A percentile compares a stretch with the other conserved stretches of the same genome.
Conservation (phyloP, 1,140 invertebrate genomes). For the Lerema accius region DNA sequence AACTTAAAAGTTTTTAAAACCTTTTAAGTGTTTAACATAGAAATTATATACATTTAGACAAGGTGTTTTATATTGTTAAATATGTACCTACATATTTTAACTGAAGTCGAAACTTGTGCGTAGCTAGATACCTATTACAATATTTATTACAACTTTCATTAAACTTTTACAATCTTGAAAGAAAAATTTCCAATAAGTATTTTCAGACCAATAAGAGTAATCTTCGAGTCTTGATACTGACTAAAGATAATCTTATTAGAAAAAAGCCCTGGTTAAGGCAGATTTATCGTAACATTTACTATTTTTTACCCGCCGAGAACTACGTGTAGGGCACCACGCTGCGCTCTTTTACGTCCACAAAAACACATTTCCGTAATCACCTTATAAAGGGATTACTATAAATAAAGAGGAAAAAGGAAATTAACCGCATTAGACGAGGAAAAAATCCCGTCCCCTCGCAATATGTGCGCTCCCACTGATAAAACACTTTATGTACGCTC, state of each 20-base stretch:
- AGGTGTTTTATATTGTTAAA: no score
- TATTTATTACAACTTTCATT: no score
- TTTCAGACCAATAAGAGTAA: background rate
- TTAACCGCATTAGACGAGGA: slow-evolving; percentile 79
- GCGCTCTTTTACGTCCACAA: slow-evolving; percentile 76
- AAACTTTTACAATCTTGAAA: no score
- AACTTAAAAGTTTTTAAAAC: no score
- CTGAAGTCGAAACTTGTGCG: no score
- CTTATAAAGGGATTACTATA: slow-evolving; percentile 83
- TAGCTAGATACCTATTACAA: no score
- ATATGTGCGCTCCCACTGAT: slow-evolving; percentile 79
- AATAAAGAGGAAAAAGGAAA: slow-evolving; percentile 80
- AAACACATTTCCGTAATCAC: slow-evolving; percentile 81
- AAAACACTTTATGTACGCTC: slow-evolving; percentile 74
- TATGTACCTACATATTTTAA: no score
- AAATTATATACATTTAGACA: no score
- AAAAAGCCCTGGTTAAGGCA: slow-evolving; percentile 18
- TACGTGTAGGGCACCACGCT: slow-evolving; percentile 53
- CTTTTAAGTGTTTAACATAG: no score
- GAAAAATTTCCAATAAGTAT: background rate
- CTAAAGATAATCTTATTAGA: slow-evolving; percentile 31
- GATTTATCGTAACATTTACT: slow-evolving; percentile 27
- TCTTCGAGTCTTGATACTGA: background rate
- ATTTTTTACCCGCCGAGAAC: slow-evolving; percentile 19
- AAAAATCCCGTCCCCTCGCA: slow-evolving; percentile 75